Percentiles rank a stretch among this genome's conserved stretches.
Conservation (phyloP, 2,888 invertebrate species). For the Adelognathus sp. region DNA sequence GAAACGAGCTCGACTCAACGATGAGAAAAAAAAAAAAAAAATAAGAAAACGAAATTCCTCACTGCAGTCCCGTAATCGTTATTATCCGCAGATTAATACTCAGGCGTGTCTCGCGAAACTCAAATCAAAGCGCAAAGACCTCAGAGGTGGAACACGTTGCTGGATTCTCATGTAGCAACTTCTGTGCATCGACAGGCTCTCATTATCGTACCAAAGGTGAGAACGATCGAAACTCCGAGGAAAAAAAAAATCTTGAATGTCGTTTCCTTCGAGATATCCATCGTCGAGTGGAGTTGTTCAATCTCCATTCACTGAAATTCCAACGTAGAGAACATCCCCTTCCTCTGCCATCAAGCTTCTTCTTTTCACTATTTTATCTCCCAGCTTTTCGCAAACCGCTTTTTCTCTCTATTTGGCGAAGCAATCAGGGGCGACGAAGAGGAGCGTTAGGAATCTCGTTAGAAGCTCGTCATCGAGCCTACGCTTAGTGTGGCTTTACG, state of each 20-base stretch:
- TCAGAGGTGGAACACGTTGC: neutral
- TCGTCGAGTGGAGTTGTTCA: neutral
- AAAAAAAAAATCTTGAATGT: neutral
- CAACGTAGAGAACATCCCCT: too few species aligned
- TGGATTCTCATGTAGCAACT: neutral
- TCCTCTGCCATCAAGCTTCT: neutral
- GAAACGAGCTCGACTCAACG: neutral
- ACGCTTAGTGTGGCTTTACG: neutral
- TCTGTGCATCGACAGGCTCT: neutral
- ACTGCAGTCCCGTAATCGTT: neutral
- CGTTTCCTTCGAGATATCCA: neutral
- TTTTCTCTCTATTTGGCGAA: neutral
- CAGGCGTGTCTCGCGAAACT: neutral
- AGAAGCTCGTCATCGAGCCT: constrained; percentile 4
- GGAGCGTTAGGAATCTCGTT: constrained; percentile 9
- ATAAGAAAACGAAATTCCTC: neutral
- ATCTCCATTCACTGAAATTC: too few species aligned
- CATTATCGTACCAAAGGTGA: neutral
- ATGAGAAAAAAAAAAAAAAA: neutral
- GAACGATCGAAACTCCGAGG: neutral
- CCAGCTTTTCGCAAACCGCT: neutral
- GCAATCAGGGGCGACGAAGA: neutral
- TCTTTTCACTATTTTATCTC: neutral
- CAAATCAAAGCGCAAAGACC: neutral
- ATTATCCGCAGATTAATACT: neutral